Evolutionary conservation across 2,888 invertebrate genomes (phyloP).

Genomic region (Venustoraphidia nigricollis): DNA sequence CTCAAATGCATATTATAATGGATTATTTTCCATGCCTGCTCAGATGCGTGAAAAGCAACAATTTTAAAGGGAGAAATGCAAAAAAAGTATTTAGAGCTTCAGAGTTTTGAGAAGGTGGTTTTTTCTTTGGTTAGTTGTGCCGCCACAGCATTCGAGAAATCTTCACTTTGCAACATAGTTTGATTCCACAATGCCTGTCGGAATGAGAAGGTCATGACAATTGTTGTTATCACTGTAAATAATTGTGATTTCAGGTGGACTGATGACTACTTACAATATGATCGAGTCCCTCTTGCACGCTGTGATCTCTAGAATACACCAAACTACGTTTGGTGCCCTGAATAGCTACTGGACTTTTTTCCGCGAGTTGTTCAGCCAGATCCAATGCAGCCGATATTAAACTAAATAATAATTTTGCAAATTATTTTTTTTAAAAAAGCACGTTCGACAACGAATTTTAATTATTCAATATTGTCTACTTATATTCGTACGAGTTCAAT

Average conservation of each 20-base stretch:
- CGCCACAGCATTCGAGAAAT: constrained; percentile 63
- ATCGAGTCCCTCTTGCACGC: constrained; percentile 74
- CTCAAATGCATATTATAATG: no score
- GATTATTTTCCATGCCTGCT: no score
- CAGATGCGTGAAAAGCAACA: no score
- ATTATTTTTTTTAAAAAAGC: constrained; percentile 1
- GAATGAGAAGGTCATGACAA: constrained; percentile 11
- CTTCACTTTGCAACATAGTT: constrained; percentile 81
- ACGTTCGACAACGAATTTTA: neutral
- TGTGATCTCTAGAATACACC: constrained; percentile 76
- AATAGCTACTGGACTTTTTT: constrained; percentile 87
- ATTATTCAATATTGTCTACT: neutral
- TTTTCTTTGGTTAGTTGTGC: constrained; percentile 58
- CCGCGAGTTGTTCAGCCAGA: constrained; percentile 64
- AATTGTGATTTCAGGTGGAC: constrained; percentile 19
- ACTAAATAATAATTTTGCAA: constrained; percentile 26
- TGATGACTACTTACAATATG: constrained; percentile 60
- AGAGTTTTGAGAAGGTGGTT: constrained; percentile 68
- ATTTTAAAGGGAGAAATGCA: no score
- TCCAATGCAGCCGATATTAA: constrained; percentile 57
- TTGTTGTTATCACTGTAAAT: neutral
- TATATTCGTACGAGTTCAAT: neutral
- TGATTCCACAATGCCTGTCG: constrained; percentile 68
- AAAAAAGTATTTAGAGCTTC: constrained; percentile 17
- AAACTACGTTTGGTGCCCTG: constrained; percentile 78